Conservation (phyloP, 2,888 invertebrate genomes). For the Caenorhabditis sulstoni region DNA sequence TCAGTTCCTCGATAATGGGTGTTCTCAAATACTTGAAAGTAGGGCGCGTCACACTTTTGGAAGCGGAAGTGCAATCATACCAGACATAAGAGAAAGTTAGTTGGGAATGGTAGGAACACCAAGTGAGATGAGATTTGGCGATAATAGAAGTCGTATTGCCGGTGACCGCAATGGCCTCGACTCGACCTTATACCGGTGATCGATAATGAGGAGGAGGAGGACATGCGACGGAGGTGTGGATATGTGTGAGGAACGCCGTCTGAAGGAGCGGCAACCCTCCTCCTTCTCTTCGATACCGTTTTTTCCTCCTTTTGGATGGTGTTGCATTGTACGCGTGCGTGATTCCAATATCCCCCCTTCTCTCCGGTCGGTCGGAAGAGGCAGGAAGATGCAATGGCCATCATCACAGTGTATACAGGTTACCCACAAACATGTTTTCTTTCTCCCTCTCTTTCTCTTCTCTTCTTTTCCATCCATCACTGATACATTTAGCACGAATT, state of each 20-base stretch:
- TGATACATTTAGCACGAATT: constrained; percentile 43
- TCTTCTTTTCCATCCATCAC: constrained; percentile 2
- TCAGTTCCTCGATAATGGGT: too few species aligned
- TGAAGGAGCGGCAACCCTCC: too few species aligned
- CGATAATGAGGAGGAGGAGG: constrained; percentile 30
- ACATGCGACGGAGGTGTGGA: neutral
- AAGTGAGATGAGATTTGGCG: too few species aligned
- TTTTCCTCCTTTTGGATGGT: neutral
- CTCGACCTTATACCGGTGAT: constrained; percentile 19
- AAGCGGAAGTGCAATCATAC: too few species aligned
- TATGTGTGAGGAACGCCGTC: neutral
- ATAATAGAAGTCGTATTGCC: too few species aligned
- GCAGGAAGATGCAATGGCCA: constrained; percentile 7
- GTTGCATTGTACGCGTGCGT: constrained; percentile 27
- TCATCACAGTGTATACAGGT: constrained; percentile 42
- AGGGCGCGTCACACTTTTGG: too few species aligned
- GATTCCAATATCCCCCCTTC: constrained; percentile 20
- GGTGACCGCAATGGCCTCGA: neutral
- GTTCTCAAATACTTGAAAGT: too few species aligned
- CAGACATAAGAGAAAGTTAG: too few species aligned
- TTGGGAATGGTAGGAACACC: too few species aligned
- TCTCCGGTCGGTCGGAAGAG: neutral
- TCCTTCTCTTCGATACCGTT: neutral
- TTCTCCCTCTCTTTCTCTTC: neutral
- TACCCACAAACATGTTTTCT: constrained; percentile 49